Percentiles rank a stretch among this genome's conserved stretches.
Conservation (phyloP, 2,797 vertebrate genomes). For the Pangasius sanitwongsei region DNA sequence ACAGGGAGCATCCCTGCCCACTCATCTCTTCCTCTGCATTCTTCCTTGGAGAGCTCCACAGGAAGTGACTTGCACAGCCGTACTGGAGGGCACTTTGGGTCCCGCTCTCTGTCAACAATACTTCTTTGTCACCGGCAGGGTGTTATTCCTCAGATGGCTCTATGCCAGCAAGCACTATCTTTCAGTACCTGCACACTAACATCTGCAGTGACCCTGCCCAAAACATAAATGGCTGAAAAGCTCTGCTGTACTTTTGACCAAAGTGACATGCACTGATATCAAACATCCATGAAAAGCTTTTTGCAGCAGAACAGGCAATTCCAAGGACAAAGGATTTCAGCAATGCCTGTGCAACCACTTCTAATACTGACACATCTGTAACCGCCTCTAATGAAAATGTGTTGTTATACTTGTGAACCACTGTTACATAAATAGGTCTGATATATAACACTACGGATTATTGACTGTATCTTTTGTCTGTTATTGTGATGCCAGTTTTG, state of each 20-base stretch:
- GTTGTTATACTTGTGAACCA: neutral
- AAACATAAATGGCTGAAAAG: neutral
- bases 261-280: neutral
- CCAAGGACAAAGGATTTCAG: neutral
- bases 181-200: neutral
- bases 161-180: neutral
- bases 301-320: neutral
- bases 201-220: neutral
- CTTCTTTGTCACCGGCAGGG: conserved; percentile 3
- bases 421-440: neutral
- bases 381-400: neutral
- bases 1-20: neutral
- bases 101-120: neutral
- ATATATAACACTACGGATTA: conserved; percentile 22
- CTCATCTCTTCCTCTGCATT: neutral
- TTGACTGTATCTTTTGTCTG: conserved; percentile 50
- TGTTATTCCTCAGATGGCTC: neutral
- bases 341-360: neutral
- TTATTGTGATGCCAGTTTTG: conserved; percentile 40
- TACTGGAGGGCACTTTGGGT: conserved; percentile 4
- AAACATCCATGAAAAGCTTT: neutral
- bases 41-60: conserved; percentile 1
- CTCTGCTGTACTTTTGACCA: neutral
- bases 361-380: neutral
- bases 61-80: neutral